Evolutionary conservation across 1,140 invertebrate genomes (phyloP).

Genomic region (Uloborus diversus): DNA sequence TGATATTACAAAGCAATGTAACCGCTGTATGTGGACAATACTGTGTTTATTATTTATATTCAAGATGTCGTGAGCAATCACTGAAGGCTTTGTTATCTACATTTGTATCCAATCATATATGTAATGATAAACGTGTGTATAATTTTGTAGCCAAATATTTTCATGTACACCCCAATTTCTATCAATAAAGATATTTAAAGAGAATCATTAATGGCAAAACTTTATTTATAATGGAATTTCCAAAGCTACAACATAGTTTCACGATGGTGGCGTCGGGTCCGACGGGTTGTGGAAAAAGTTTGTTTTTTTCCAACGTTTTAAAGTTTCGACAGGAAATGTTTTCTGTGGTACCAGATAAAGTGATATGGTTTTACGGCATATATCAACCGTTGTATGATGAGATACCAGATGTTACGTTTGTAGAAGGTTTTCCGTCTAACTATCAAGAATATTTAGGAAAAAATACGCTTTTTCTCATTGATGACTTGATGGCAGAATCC

Average conservation of each 20-base stretch:
- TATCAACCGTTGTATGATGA: not conserved
- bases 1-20: not conserved
- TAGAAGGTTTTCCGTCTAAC: not conserved
- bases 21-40: constrained; percentile 24
- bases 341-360: not conserved
- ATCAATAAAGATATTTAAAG: not conserved
- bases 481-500: constrained; percentile 3
- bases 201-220: not conserved
- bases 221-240: not conserved
- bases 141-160: not conserved
- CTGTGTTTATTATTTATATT: constrained; percentile 16
- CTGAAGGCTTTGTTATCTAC: not conserved
- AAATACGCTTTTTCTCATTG: not conserved
- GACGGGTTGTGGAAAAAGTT: not conserved
- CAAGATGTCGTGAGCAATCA: not conserved
- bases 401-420: not conserved
- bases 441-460: not conserved
- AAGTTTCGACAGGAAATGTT: not conserved
- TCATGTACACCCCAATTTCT: not conserved
- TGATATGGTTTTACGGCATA: constrained; percentile 6
- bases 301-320: not conserved
- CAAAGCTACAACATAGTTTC: not conserved
- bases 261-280: not conserved
- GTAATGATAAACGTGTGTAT: not conserved
- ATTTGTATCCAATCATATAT: not conserved